Evolutionary conservation across 2,888 invertebrate species (phyloP).

Genomic region (Drosophila limbata): DNA sequence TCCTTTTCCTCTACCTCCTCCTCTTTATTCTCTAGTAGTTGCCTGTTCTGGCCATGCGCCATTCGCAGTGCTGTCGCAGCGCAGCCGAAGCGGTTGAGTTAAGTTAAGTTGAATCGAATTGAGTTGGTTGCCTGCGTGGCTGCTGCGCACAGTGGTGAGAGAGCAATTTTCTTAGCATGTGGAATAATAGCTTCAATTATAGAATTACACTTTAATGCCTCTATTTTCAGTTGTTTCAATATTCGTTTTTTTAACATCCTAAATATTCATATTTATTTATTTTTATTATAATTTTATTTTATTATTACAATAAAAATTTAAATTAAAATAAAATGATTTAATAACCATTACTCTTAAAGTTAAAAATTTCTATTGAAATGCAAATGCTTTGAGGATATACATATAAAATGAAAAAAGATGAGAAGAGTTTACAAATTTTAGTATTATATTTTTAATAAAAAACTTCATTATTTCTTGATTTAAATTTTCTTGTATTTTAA

Average conservation of each 20-base stretch:
- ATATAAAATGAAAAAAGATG: no score
- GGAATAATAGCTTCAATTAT: neutral
- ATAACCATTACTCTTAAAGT: no score
- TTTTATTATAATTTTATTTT: no score
- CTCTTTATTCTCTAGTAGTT: neutral
- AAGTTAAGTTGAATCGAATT: slow-evolving; percentile 54
- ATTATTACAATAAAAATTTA: no score
- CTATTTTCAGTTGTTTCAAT: neutral
- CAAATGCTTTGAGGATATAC: no score
- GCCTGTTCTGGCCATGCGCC: slow-evolving; percentile 51
- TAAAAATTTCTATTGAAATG: no score
- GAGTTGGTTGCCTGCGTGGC: slow-evolving; percentile 49
- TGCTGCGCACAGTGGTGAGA: slow-evolving; percentile 41
- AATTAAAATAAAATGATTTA: no score
- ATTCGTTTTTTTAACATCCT: no score
- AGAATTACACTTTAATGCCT: neutral
- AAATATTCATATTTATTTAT: no score
- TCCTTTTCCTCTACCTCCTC: neutral
- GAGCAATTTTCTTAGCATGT: neutral
- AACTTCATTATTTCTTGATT: neutral
- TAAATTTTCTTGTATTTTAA: neutral
- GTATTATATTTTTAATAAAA: no score
- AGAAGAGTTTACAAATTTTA: no score
- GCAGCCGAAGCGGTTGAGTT: slow-evolving; percentile 44
- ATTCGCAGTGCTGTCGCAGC: slow-evolving; percentile 52